phyloP scores from a whole-genome alignment of 2,113 vertebrate species.

The human (Homo sapiens) region DNA sequence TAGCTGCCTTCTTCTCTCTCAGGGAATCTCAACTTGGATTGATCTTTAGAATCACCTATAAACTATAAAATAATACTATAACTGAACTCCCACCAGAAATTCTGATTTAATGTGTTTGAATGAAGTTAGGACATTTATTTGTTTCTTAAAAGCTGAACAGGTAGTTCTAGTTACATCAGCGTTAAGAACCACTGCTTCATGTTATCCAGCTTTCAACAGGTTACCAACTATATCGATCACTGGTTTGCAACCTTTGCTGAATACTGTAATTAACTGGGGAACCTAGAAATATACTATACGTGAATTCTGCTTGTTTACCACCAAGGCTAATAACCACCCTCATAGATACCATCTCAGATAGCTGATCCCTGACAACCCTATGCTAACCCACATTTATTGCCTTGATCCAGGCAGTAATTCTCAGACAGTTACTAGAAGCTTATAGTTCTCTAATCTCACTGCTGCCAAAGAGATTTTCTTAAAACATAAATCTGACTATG shows the following conservation, averaged over 20 bases:
- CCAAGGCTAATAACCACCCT: not conserved
- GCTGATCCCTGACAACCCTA: not conserved
- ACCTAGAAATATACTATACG: too few species aligned
- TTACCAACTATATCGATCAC: not conserved
- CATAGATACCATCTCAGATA: rapidly evolving
- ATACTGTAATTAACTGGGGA: not conserved
- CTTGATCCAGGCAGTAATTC: not conserved
- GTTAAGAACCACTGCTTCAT: not conserved
- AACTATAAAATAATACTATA: not conserved
- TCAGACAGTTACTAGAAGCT: not conserved
- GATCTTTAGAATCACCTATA: not conserved
- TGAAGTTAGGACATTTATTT: not conserved
- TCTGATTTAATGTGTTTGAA: not conserved
- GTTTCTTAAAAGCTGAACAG: not conserved
- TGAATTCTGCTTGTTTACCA: not conserved
- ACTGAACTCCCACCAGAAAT: not conserved
- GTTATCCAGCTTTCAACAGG: too few species aligned
- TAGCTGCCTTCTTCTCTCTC: not conserved
- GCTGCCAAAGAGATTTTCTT: not conserved
- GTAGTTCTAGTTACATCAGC: not conserved
- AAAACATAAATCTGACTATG: not conserved
- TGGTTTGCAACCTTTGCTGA: not conserved
- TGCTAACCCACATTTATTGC: not conserved
- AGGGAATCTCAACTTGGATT: not conserved
- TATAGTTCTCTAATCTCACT: rapidly evolving